These are phyloP conservation scores for Ptilodon capucinus DNA, from an alignment of 2,888 invertebrate species.

Conservation along the genomic window DNA sequence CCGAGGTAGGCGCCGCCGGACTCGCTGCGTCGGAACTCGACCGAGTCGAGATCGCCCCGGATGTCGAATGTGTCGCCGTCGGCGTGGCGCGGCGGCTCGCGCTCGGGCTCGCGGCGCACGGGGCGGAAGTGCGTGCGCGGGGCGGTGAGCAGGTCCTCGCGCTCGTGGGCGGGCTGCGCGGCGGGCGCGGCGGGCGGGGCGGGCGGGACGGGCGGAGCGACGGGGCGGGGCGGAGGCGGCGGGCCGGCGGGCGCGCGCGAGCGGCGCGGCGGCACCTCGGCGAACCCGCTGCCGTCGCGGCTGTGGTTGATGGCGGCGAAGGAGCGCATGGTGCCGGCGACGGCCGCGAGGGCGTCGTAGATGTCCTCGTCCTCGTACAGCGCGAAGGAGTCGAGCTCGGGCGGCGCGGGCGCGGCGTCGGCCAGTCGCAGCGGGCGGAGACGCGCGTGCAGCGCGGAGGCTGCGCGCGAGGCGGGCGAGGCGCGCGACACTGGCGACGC, in stretches of 20 bases:
- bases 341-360: conserved; percentile 63
- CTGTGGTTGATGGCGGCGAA: conserved; percentile 84
- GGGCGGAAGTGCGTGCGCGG: conserved; percentile 89
- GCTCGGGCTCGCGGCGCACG: conserved; percentile 61
- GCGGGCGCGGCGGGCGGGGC: conserved; percentile 55
- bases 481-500: conserved; percentile 43
- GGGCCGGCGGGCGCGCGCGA: conserved; percentile 74
- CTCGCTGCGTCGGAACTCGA: conserved; percentile 86
- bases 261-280: conserved; percentile 81
- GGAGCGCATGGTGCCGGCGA: conserved; percentile 72
- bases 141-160: conserved; percentile 89
- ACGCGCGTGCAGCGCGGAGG: conserved; percentile 42
- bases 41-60: conserved; percentile 83
- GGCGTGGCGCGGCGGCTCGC: conserved; percentile 69
- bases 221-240: conserved; percentile 82
- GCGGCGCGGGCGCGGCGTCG: conserved; percentile 43
- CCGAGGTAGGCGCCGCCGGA: conserved; percentile 84
- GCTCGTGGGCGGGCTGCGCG: conserved; percentile 35
- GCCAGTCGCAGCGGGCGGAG: conserved; percentile 39
- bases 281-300: conserved; percentile 84
- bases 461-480: conserved; percentile 36
- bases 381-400: conserved; percentile 54
- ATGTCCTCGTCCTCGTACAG: conserved; percentile 65
- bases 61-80: conserved; percentile 90
- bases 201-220: conserved; percentile 85